phyloP scores from a whole-genome alignment of 2,797 vertebrate genomes.

The Mionectes olivaceus region DNA sequence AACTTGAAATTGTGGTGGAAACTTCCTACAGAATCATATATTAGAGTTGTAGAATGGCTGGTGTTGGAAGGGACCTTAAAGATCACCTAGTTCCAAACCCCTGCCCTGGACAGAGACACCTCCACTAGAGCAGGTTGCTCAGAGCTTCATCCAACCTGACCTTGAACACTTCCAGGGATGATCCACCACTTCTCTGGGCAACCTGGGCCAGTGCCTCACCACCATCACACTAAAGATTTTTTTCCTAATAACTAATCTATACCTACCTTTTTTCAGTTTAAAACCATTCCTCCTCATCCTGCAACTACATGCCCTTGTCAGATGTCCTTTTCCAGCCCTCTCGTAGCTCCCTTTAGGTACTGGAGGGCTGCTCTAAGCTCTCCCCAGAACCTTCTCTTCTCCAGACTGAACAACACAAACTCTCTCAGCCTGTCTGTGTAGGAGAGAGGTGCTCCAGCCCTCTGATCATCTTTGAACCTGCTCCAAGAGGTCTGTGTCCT shows the following conservation, averaged over 20 bases:
- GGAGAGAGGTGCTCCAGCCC: background rate
- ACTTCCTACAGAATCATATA: background rate
- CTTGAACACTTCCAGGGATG: background rate
- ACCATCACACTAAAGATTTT: background rate
- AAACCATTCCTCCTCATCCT: background rate
- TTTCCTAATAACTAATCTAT: background rate
- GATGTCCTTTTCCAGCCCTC: background rate
- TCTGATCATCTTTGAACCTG: background rate
- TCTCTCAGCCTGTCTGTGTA: background rate
- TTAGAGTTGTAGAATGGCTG: background rate
- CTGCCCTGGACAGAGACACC: background rate
- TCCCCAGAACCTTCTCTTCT: background rate
- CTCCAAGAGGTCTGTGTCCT: background rate
- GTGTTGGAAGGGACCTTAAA: background rate
- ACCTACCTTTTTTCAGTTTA: background rate
- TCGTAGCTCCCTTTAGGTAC: background rate
- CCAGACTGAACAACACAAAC: background rate
- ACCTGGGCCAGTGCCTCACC: background rate
- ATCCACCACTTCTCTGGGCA: background rate
- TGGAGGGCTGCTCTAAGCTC: background rate
- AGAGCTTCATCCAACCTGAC: background rate
- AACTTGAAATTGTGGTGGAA: background rate
- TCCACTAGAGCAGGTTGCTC: background rate
- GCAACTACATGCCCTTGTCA: background rate
- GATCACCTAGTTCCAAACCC: background rate